phyloP scores from a whole-genome alignment of 2,888 invertebrate genomes.

The Pachliopta kotzebuea region DNA sequence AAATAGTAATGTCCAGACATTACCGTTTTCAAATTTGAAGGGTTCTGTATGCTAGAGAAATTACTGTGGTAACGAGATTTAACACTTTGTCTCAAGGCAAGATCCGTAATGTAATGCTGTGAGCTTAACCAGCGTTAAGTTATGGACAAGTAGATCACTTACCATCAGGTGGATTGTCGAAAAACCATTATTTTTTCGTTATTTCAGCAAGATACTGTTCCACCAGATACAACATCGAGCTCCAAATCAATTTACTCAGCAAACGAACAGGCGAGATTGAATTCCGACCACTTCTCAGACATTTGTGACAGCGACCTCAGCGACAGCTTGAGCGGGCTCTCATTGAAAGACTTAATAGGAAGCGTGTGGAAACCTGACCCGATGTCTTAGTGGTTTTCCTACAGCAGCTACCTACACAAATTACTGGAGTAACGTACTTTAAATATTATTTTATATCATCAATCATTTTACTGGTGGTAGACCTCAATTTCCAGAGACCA shows the following conservation, averaged over 20 bases:
- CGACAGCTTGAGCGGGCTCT: constrained; percentile 10
- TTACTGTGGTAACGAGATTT: too few species aligned
- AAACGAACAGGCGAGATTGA: constrained; percentile 14
- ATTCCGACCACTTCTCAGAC: constrained; percentile 11
- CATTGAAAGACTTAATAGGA: constrained; percentile 3
- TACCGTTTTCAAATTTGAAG: too few species aligned
- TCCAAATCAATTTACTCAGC: not conserved
- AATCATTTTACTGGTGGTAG: too few species aligned
- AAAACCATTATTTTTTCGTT: constrained; percentile 9
- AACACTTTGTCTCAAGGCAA: too few species aligned
- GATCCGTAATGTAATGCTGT: too few species aligned
- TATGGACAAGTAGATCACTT: too few species aligned
- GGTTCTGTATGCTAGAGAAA: too few species aligned
- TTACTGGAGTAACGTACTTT: not conserved
- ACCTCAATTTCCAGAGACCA: too few species aligned
- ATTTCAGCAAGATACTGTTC: not conserved
- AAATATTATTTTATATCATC: not conserved
- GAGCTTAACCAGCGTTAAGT: too few species aligned
- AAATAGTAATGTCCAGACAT: too few species aligned
- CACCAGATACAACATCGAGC: not conserved
- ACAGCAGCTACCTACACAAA: not conserved
- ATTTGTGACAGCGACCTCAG: constrained; percentile 4
- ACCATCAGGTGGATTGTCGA: too few species aligned
- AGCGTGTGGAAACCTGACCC: not conserved
- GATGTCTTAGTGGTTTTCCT: not conserved